Evolutionary conservation across 2,113 vertebrate species (phyloP).

Genomic region (Podarcis muralis): DNA sequence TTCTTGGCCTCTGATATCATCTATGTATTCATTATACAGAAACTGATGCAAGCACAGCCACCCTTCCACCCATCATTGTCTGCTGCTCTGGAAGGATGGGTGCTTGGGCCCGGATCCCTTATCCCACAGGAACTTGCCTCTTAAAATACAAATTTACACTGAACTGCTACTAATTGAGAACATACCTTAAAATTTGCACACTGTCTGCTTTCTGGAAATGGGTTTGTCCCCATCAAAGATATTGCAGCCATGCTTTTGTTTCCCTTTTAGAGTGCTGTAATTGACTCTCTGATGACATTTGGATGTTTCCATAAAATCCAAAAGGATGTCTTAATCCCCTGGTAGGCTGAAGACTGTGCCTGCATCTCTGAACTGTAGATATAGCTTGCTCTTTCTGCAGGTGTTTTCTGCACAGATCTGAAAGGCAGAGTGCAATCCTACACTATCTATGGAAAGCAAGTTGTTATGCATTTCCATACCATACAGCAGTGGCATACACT

Average conservation of each 20-base stretch:
- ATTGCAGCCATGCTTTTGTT: neutral
- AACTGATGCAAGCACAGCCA: neutral
- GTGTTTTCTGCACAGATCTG: neutral
- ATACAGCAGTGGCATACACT: neutral
- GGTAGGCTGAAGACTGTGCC: neutral
- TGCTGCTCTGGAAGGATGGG: neutral
- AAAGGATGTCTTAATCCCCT: too few relatives aligned
- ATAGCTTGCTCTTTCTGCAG: neutral
- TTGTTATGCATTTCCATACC: neutral
- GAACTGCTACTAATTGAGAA: neutral
- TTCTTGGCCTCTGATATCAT: neutral
- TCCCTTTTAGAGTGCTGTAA: neutral
- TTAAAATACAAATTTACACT: rapidly evolving
- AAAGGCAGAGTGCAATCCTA: neutral
- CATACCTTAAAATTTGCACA: neutral
- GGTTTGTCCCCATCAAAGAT: neutral
- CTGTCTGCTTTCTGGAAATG: neutral
- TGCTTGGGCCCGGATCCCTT: neutral
- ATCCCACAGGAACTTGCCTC: neutral
- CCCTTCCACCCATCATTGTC: neutral
- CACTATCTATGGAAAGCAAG: neutral
- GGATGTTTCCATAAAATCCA: neutral
- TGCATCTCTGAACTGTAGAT: neutral
- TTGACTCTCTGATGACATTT: neutral
- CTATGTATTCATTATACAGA: neutral